phyloP scores from a whole-genome alignment of 2,113 vertebrate species.

The Tyto alba region DNA sequence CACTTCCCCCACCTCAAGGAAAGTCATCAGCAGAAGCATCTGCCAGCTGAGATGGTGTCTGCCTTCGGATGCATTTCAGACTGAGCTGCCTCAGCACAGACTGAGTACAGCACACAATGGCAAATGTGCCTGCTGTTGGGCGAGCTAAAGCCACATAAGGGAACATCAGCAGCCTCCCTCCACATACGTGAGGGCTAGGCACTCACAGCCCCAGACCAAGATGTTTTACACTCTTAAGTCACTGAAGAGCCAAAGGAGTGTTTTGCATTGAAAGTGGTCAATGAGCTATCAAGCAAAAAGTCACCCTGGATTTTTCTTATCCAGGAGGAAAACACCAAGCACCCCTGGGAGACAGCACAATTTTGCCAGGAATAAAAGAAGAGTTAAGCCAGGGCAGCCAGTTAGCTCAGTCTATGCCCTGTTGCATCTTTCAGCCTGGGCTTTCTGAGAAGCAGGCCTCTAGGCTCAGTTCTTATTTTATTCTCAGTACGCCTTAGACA shows the following conservation, averaged over 20 bases:
- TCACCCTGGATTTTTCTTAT: neutral
- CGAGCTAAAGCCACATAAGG: neutral
- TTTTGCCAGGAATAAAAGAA: neutral
- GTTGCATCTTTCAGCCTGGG: neutral
- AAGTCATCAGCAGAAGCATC: neutral
- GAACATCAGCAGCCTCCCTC: neutral
- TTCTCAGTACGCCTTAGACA: neutral
- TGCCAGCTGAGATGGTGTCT: neutral
- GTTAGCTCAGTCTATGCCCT: neutral
- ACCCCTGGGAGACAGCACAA: neutral
- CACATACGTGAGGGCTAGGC: fast-evolving
- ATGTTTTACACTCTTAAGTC: neutral
- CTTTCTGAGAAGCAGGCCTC: neutral
- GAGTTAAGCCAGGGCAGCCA: neutral
- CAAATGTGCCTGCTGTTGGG: neutral
- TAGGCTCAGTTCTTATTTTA: neutral
- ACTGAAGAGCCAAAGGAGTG: fast-evolving
- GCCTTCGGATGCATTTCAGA: neutral
- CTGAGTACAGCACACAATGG: neutral
- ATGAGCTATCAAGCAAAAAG: neutral
- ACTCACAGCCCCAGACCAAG: neutral
- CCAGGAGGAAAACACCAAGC: neutral
- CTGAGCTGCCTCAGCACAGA: neutral
- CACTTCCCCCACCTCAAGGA: neutral
- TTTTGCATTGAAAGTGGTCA: neutral